Evolutionary conservation across 2,888 invertebrate genomes (phyloP).

Genomic region (Drosophila recens): DNA sequence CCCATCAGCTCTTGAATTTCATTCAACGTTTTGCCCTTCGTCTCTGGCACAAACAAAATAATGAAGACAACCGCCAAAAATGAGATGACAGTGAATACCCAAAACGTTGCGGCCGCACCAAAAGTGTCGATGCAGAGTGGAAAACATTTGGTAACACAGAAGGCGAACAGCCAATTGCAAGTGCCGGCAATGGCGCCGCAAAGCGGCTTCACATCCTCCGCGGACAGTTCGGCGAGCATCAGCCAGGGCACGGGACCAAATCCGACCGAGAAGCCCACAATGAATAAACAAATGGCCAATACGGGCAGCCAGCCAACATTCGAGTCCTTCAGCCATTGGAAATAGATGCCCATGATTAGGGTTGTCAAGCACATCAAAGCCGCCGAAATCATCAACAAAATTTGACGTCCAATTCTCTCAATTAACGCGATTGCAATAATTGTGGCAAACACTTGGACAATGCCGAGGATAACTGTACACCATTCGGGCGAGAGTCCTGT

Average conservation of each 20-base stretch:
- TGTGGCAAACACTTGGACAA: slow-evolving; percentile 89
- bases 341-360: slow-evolving; percentile 89
- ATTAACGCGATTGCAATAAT: slow-evolving; percentile 90
- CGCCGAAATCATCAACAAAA: slow-evolving; percentile 90
- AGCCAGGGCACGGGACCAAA: slow-evolving; percentile 93
- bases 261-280: slow-evolving; percentile 91
- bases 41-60: slow-evolving; percentile 87
- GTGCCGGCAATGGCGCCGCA: slow-evolving; percentile 92
- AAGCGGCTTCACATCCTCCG: slow-evolving; percentile 90
- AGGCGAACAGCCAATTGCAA: slow-evolving; percentile 92
- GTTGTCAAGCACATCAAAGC: slow-evolving; percentile 89
- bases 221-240: slow-evolving; percentile 91
- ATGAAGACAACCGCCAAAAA: slow-evolving; percentile 87
- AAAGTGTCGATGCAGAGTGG: slow-evolving; percentile 86
- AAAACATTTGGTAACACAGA: slow-evolving; percentile 91
- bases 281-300: slow-evolving; percentile 89
- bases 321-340: slow-evolving; percentile 79
- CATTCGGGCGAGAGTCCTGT: slow-evolving; percentile 83
- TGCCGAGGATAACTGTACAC: slow-evolving; percentile 91
- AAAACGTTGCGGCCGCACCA: slow-evolving; percentile 88
- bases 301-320: slow-evolving; percentile 90
- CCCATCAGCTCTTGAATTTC: slow-evolving; percentile 69
- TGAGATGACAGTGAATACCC: slow-evolving; percentile 89
- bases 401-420: slow-evolving; percentile 91
- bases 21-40: slow-evolving; percentile 81